phyloP scores from a whole-genome alignment of 2,113 vertebrate species.

The Lepidothrix coronata region DNA sequence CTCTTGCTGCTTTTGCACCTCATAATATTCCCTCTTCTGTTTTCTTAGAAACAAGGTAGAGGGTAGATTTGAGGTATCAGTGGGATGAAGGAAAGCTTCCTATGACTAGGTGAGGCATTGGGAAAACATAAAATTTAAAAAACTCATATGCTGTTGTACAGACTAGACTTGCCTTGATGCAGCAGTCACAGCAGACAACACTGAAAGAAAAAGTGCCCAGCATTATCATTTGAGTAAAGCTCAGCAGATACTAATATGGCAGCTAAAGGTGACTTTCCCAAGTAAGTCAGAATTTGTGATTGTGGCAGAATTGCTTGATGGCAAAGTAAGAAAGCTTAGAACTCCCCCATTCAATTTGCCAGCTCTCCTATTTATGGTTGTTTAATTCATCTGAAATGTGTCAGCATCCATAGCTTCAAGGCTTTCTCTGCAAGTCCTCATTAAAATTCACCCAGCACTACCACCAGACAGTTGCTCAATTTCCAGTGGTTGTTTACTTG shows the following conservation, averaged over 20 bases:
- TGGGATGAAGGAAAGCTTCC: background rate
- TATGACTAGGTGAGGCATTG: background rate
- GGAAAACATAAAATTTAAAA: background rate
- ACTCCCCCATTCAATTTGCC: background rate
- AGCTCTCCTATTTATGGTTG: background rate
- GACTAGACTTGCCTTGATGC: constrained; percentile 55
- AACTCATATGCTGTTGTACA: background rate
- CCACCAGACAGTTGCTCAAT: background rate
- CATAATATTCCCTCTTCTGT: background rate
- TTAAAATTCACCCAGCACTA: background rate
- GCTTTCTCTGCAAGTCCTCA: background rate
- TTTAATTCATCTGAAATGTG: background rate
- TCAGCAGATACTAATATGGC: background rate
- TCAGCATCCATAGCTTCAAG: background rate
- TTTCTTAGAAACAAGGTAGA: background rate
- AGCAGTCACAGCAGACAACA: constrained; percentile 64
- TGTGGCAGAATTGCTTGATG: background rate
- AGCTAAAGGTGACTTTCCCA: background rate
- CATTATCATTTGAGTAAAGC: background rate
- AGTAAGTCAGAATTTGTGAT: background rate
- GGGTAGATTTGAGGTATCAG: background rate
- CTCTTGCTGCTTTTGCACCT: background rate
- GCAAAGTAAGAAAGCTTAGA: background rate
- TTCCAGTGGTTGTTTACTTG: background rate
- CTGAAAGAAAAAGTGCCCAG: constrained; percentile 3